Percentiles rank a stretch among this genome's conserved stretches.
phyloP scores from a whole-genome alignment of 2,113 vertebrate species.

The Rhinogobius similis region DNA sequence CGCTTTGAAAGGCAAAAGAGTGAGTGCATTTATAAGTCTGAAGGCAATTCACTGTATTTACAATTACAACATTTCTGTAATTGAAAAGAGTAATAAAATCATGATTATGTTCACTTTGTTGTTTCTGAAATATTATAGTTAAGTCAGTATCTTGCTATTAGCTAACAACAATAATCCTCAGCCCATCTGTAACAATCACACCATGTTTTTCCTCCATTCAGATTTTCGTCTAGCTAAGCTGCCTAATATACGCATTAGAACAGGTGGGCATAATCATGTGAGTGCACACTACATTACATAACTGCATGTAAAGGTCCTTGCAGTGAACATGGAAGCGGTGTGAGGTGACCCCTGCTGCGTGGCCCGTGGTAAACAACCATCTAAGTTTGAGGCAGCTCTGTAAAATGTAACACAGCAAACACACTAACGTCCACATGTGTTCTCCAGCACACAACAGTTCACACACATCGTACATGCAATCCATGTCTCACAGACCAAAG shows the following conservation, averaged over 20 bases:
- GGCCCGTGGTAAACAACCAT: neutral
- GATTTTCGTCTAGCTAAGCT: neutral
- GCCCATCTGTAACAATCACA: no score
- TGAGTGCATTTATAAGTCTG: no score
- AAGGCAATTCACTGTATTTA: no score
- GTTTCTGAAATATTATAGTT: no score
- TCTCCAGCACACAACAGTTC: neutral
- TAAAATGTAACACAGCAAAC: neutral
- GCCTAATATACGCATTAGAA: neutral
- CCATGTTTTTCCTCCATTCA: neutral
- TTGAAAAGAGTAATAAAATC: no score
- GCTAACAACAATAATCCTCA: no score
- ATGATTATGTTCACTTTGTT: no score
- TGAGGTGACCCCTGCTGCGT: neutral
- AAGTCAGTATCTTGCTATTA: no score
- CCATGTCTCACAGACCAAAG: neutral
- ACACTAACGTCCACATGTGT: neutral
- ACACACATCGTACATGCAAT: neutral
- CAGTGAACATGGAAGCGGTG: neutral
- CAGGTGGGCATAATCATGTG: slow-evolving; percentile 1
- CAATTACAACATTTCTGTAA: no score
- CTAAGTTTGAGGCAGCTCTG: neutral
- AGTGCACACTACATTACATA: neutral
- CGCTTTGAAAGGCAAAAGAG: no score
- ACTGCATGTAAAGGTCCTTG: neutral